These are phyloP conservation scores for Cyprinus carpio DNA, from an alignment of 2,113 vertebrate species.

Conservation along the genomic window DNA sequence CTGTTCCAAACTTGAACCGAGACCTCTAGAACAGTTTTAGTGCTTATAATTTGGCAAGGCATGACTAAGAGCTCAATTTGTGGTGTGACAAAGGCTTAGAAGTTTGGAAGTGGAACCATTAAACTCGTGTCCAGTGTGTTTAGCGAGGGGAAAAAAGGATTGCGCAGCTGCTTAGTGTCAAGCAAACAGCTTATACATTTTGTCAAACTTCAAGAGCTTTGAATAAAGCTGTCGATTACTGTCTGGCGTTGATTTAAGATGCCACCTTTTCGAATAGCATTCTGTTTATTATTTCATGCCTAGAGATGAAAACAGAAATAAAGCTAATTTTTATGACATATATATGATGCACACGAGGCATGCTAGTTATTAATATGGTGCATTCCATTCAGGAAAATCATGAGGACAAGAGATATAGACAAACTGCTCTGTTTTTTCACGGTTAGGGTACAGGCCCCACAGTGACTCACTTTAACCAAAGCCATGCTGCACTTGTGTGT, in stretches of 20 bases:
- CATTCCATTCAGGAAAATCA: slow-evolving; percentile 32
- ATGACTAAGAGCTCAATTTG: slow-evolving; percentile 36
- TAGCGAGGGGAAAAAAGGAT: background rate
- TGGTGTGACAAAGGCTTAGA: slow-evolving; percentile 39
- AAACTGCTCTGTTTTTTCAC: slow-evolving; percentile 49
- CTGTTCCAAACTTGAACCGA: background rate
- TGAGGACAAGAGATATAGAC: slow-evolving; percentile 39
- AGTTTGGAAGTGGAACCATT: slow-evolving; percentile 35
- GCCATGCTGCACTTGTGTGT: slow-evolving; percentile 55
- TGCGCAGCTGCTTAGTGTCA: slow-evolving; percentile 34
- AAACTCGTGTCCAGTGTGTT: slow-evolving; percentile 18
- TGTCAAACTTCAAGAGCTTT: slow-evolving; percentile 8
- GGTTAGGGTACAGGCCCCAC: slow-evolving; percentile 45
- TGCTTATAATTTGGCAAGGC: slow-evolving; percentile 26
- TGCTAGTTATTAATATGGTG: slow-evolving; percentile 34
- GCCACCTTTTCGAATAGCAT: slow-evolving; percentile 6
- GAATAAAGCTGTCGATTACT: slow-evolving; percentile 25
- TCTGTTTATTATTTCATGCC: background rate
- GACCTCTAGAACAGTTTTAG: slow-evolving; percentile 8
- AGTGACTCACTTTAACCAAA: slow-evolving; percentile 57
- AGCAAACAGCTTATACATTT: background rate
- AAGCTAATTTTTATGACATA: slow-evolving; percentile 20
- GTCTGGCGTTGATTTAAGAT: slow-evolving; percentile 25
- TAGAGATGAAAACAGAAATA: background rate
- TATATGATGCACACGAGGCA: slow-evolving; percentile 11